Conservation (phyloP, 2,797 vertebrate species). For the Euphonia xanthogaster region DNA sequence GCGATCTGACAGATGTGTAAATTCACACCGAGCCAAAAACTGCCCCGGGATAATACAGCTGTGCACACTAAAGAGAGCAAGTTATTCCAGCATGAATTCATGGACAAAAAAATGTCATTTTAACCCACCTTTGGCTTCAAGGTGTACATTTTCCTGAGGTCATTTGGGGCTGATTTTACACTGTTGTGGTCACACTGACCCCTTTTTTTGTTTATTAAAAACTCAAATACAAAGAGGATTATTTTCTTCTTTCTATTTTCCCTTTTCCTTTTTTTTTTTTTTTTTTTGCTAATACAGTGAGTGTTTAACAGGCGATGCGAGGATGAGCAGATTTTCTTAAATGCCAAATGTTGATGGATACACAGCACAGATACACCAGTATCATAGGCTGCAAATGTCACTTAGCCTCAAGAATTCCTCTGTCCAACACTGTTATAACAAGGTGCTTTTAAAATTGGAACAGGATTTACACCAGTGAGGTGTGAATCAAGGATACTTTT, state of each 20-base stretch:
- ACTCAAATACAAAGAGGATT: background rate
- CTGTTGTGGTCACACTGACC: background rate
- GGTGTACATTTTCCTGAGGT: slow-evolving; percentile 21
- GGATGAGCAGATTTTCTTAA: slow-evolving; percentile 66
- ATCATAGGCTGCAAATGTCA: slow-evolving; percentile 68
- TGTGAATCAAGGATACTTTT: slow-evolving; percentile 47
- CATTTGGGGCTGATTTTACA: background rate
- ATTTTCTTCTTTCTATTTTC: background rate
- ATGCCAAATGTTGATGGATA: slow-evolving; percentile 68
- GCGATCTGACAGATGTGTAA: slow-evolving; percentile 62
- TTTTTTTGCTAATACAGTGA: slow-evolving; percentile 11
- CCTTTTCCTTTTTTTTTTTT: background rate
- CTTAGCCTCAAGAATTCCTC: slow-evolving; percentile 64
- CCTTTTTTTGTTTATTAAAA: background rate
- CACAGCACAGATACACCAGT: slow-evolving; percentile 41
- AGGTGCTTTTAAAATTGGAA: slow-evolving; percentile 64
- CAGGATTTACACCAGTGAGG: slow-evolving; percentile 60
- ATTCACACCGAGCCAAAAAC: slow-evolving; percentile 53
- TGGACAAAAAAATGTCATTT: background rate
- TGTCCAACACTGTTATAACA: slow-evolving; percentile 64
- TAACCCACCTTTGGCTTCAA: slow-evolving; percentile 40
- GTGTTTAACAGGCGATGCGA: slow-evolving; percentile 34
- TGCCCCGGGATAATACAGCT: slow-evolving; percentile 68
- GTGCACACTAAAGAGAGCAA: slow-evolving; percentile 10
- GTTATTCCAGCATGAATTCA: slow-evolving; percentile 6